Conservation (phyloP, 2,797 vertebrate species). For the Falco cherrug region DNA sequence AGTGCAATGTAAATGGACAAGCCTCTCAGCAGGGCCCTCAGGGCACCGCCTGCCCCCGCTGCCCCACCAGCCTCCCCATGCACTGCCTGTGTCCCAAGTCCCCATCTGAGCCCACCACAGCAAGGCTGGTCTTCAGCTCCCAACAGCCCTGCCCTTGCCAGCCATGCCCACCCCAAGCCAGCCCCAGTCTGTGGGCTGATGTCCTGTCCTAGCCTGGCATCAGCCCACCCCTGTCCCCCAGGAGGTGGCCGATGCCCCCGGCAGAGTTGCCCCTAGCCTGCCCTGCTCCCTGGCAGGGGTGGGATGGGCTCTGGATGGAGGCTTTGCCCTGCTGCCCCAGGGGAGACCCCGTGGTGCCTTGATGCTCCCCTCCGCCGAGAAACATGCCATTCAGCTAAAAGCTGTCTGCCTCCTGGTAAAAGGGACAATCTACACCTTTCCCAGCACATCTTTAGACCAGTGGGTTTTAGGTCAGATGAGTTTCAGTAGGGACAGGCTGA, state of each 20-base stretch:
- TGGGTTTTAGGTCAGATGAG: neutral
- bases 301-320: neutral
- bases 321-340: neutral
- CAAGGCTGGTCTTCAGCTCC: neutral
- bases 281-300: neutral
- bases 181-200: rapidly evolving
- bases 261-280: neutral
- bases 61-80: neutral
- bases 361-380: neutral
- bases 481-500: neutral
- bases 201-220: neutral
- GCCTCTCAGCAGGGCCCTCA: neutral
- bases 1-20: neutral
- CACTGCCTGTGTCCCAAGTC: neutral
- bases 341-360: rapidly evolving
- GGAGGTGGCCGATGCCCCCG: rapidly evolving
- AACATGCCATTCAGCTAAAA: neutral
- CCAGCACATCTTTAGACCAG: neutral
- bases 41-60: neutral
- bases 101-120: neutral
- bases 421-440: neutral
- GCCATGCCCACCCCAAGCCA: rapidly evolving
- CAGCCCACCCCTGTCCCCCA: neutral
- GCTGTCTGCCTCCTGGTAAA: neutral
- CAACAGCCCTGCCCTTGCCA: neutral